Evolutionary conservation across 2,797 vertebrate genomes (phyloP), one percentile per base, ranked within the genome.

Genomic region (Todus mexicanus): DNA sequence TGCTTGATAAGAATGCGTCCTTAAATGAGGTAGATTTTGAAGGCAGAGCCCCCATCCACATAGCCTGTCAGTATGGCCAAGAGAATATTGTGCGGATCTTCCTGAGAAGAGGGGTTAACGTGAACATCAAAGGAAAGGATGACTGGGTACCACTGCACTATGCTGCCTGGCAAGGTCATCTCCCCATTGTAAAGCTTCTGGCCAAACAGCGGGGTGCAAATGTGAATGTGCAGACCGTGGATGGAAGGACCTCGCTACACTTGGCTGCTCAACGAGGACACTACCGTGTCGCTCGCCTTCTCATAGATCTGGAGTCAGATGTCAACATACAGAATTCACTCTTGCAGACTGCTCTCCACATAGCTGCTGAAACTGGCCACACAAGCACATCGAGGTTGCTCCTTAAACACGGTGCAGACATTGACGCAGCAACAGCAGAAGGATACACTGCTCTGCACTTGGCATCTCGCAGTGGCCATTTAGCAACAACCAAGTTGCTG

Each of bases 61-160:
- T 99, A 26, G 99, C 99, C 47, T 99, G 99, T 96, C 99, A 99
- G 96, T 99, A 99, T 0, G 99, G 99, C 53, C 99, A 99, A 96
- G 99, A 99, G 94, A 98, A 98, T 16, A 98, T 99, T 2, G 98
- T 99, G 68, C 98, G 99, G 3, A 98, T 99, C 63, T 97, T 99
- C 88, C 97, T 99, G 89, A 98, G 99, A 74, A 98, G 98, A 1
- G 98, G 98, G 0, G 99, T 98, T 2, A 98, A 99, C 0, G 98
- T 98, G 23, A 98, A 97, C n/a, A 79, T 98, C 84, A 98, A 87
- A 77, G 98, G 99, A 1, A 99, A 99, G 92, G 99, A 99, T 27
- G 97, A 98, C 96, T 99, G 99, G 99, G 98, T 98, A 15, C 98
- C 99, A 1, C 97, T 99, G 9, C 99, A 99, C 94, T 98, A 99